Evolutionary conservation across 2,797 vertebrate species (phyloP).

Genomic region (Miichthys miiuy): DNA sequence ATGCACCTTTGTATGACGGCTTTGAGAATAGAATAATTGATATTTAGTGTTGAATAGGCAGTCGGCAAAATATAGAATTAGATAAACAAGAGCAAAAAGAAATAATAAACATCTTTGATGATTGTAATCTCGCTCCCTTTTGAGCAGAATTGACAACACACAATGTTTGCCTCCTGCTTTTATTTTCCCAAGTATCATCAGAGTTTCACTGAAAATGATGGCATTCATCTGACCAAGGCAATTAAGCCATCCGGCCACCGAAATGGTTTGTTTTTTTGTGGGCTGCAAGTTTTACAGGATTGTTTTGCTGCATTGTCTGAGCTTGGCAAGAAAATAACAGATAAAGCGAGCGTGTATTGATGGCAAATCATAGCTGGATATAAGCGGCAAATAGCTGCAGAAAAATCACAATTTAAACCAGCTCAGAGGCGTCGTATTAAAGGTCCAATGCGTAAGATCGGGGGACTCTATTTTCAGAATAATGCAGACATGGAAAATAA

Average conservation of each 20-base stretch:
- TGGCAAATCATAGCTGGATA: conserved; percentile 46
- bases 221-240: conserved; percentile 47
- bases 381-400: conserved; percentile 48
- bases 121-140: conserved; percentile 39
- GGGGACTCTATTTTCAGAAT: no score
- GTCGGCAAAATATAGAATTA: conserved; percentile 31
- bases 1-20: neutral
- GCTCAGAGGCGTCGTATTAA: no score
- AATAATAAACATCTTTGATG: conserved; percentile 15
- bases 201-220: conserved; percentile 50
- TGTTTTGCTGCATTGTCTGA: conserved; percentile 55
- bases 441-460: no score
- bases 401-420: conserved; percentile 54
- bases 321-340: conserved; percentile 52
- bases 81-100: conserved; percentile 27
- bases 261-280: conserved; percentile 58
- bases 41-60: conserved; percentile 19
- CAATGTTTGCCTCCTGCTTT: conserved; percentile 41
- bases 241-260: conserved; percentile 58
- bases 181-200: conserved; percentile 34
- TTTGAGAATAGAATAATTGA: conserved; percentile 18
- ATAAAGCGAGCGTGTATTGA: conserved; percentile 59
- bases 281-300: conserved; percentile 35
- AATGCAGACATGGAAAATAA: no score
- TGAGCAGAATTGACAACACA: conserved; percentile 35